phyloP scores from a whole-genome alignment of 2,113 vertebrate species.

The Arenaria interpres region DNA sequence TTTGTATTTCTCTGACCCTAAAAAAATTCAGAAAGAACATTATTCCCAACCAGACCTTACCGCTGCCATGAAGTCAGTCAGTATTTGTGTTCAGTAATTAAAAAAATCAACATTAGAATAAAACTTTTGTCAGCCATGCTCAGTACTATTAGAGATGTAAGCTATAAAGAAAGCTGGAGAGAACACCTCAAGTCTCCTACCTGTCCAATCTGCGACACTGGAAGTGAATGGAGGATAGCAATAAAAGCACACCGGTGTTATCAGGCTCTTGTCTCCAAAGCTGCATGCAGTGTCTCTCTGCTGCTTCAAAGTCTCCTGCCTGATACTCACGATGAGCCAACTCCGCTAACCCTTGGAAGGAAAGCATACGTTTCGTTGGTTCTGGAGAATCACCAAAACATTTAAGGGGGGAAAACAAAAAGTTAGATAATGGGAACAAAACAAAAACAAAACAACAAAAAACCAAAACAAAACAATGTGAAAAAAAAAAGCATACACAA shows the following conservation, averaged over 20 bases:
- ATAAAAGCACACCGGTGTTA: conserved; percentile 96
- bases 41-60: background rate
- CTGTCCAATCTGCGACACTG: conserved; percentile 99
- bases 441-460: conserved; percentile 65
- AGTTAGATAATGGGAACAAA: conserved; percentile 91
- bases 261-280: conserved; percentile 99
- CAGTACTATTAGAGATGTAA: background rate
- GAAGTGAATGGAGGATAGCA: conserved; percentile 99
- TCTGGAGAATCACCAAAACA: conserved; percentile 96
- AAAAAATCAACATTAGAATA: background rate
- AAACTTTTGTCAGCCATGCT: background rate
- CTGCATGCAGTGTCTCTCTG: conserved; percentile 99
- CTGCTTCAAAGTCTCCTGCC: conserved; percentile 98
- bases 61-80: background rate
- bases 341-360: conserved; percentile 99
- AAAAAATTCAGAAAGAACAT: background rate
- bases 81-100: background rate
- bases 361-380: conserved; percentile 99
- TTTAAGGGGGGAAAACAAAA: conserved; percentile 90
- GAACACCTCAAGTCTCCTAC: conserved; percentile 69
- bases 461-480: conserved; percentile 46
- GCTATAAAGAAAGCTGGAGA: background rate
- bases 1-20: background rate
- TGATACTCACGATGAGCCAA: conserved; percentile 99
- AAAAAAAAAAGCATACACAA: conserved; percentile 54